Evolutionary conservation across 2,888 invertebrate genomes (phyloP).

Genomic region (Malthinus flaveolus): DNA sequence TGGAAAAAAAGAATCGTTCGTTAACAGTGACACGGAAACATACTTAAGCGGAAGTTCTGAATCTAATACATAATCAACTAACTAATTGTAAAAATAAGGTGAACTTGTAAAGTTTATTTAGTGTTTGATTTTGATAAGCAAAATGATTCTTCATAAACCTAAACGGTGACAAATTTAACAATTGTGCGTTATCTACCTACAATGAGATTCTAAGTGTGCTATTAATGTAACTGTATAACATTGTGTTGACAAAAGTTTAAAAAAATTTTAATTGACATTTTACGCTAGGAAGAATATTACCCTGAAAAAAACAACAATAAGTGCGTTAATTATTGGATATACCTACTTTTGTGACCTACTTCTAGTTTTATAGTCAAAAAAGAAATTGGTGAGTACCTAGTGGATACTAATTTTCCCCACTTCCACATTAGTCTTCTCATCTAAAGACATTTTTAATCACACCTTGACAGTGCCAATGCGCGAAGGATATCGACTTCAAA

Average conservation of each 20-base stretch:
- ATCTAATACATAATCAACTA: slow-evolving; percentile 16
- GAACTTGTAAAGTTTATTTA: slow-evolving; percentile 14
- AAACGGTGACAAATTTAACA: slow-evolving; percentile 39
- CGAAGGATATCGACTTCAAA: slow-evolving; percentile 11
- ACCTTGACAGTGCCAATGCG: slow-evolving; percentile 32
- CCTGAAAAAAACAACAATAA: slow-evolving; percentile 42
- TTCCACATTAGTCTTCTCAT: background rate
- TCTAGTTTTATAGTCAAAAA: slow-evolving; percentile 34
- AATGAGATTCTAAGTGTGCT: slow-evolving; percentile 2
- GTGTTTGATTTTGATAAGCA: slow-evolving; percentile 44
- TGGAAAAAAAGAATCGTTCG: slow-evolving; percentile 20
- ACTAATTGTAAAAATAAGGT: slow-evolving; percentile 15
- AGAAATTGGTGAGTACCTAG: slow-evolving; percentile 28
- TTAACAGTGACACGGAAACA: slow-evolving; percentile 46
- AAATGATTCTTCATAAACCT: slow-evolving; percentile 37
- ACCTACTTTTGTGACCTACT: slow-evolving; percentile 43
- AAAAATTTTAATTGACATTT: slow-evolving; percentile 2
- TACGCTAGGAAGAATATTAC: slow-evolving; percentile 36
- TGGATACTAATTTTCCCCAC: background rate
- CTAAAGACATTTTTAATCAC: slow-evolving; percentile 12
- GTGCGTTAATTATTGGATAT: slow-evolving; percentile 45
- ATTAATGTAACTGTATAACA: slow-evolving; percentile 3
- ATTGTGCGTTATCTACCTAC: slow-evolving; percentile 3
- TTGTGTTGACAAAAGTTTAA: background rate
- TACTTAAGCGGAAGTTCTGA: slow-evolving; percentile 37